Percentiles rank a stretch among this genome's conserved stretches.
Evolutionary conservation across 2,888 invertebrate genomes (phyloP).

Genomic region (Drosophila prolongata): DNA sequence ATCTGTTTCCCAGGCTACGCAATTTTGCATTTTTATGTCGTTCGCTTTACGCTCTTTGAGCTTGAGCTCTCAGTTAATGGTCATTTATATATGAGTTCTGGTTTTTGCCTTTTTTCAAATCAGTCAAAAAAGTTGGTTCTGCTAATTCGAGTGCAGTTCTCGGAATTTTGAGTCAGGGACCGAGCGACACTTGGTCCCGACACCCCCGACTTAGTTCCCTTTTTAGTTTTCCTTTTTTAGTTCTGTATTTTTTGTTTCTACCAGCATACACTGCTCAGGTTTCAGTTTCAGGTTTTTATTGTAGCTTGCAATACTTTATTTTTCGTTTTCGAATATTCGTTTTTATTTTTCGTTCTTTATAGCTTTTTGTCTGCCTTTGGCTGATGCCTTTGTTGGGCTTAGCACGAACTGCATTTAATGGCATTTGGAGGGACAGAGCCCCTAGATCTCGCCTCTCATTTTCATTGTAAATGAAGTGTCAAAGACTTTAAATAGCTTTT

Average conservation of each 20-base stretch:
- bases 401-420: constrained; percentile 65
- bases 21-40: constrained; percentile 40
- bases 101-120: constrained; percentile 40
- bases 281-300: constrained; percentile 75
- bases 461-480: constrained; percentile 81
- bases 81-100: constrained; percentile 33
- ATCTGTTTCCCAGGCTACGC: constrained; percentile 49
- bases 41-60: constrained; percentile 43
- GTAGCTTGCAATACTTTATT: constrained; percentile 59
- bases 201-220: constrained; percentile 38
- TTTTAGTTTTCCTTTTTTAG: constrained; percentile 35
- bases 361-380: constrained; percentile 58
- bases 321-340: constrained; percentile 46
- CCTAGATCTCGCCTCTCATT: constrained; percentile 54
- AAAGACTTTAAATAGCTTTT: constrained; percentile 81
- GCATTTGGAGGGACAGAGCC: constrained; percentile 6
- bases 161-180: constrained; percentile 28
- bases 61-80: constrained; percentile 29
- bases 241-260: constrained; percentile 34
- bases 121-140: constrained; percentile 43
- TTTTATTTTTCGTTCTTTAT: constrained; percentile 37
- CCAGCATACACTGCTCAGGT: constrained; percentile 75
- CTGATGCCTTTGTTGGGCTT: constrained; percentile 63
- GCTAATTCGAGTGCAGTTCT: constrained; percentile 44
- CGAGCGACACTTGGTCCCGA: constrained; percentile 71